Evolutionary conservation across 2,888 invertebrate species (phyloP), one percentile per base, ranked within the genome.

Genomic region (Hyposoter dolosus): DNA sequence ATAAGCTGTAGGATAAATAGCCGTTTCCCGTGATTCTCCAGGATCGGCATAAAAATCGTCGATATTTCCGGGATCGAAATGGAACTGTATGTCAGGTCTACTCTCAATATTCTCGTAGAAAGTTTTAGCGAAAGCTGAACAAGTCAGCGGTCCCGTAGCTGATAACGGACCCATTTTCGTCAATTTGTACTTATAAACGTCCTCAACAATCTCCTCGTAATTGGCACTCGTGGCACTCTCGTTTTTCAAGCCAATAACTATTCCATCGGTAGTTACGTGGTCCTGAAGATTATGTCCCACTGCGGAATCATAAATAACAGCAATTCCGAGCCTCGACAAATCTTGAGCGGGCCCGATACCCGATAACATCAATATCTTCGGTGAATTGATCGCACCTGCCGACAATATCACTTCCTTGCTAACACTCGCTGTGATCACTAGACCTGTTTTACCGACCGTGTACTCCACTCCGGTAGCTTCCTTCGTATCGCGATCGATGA

Each of bases 71-170:
- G 95, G 95, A 91, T 96, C 96, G 82, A 96, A 96, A 78, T 96
- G 95, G 88, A 94, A 96, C 92, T 97, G 97, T 23, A 97, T 95
- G 90, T 97, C 96, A 0, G 97, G 97, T 9, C 95, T 93, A 47
- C 95, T 93, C 6, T 86, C 89, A 5, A 93, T 94, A 23, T 92
- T 88, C 23, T 95, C 95, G 84, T 94, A 96, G 88, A 95, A 93
- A 0, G 96, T 96, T 91, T 95, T 95, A 0, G 96, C 95, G 89
- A 97, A 96, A 0, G 95, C 96, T 28, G 95, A 95, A 1, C 95
- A 95, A 86, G 95, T 95, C 0, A 96, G 90, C 0, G 96, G 94
- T 0, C 94, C 94, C 17, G 94, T 94, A 68, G 93, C 94, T 6
- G 94, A 92, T 56, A 96, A 89, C 0, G 94, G 93, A 0, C 96